Base-by-base conservation (phyloP, 2,888 invertebrate genomes). In the Chydorus sphaericus region DNA sequence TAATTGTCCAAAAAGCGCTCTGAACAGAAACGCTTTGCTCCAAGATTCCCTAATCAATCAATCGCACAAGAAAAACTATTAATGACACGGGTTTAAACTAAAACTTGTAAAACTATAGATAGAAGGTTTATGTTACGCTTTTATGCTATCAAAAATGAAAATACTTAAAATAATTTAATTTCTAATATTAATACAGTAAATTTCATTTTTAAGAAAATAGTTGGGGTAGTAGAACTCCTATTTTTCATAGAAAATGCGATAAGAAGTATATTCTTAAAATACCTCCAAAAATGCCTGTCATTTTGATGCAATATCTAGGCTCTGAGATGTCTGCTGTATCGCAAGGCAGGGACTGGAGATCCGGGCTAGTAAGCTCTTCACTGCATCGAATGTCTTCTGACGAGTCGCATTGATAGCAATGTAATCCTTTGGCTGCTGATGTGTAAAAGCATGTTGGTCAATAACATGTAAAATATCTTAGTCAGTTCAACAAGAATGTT, bases 391-490 rank as follows among this genome's bases (percentile, higher is more conserved):
- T 87, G 26, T 82, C 80, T 68, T 85, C 82, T 38, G 84, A 86
- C 38, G 92, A 90, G 63, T 82, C 81, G 72, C 94, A 94, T 67
- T 87, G 86, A 72, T 86, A 93, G 71, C 94, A 94, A 64, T 79
- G 73, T 65, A 93, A 81, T 59, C 80, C 77, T 64, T 70, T 62
- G 59, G 76, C n/a, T n/a, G n/a, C n/a, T n/a, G n/a, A n/a, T n/a
- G n/a, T n/a, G 14, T n/a, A n/a, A n/a, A n/a, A n/a, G 82, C 83
- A 65, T 54, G 66, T n/a, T n/a, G n/a, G n/a, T n/a, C n/a, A n/a
- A n/a, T n/a, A n/a, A n/a, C n/a, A n/a, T n/a, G n/a, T n/a, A n/a
- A n/a, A n/a, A n/a, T n/a, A n/a, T n/a, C n/a, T n/a, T n/a, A n/a
- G n/a, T n/a, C n/a, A n/a, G n/a, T n/a, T n/a, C n/a, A n/a, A n/a